Evolutionary conservation across 2,797 vertebrate genomes (phyloP).

Genomic region (Lepus townsendii): DNA sequence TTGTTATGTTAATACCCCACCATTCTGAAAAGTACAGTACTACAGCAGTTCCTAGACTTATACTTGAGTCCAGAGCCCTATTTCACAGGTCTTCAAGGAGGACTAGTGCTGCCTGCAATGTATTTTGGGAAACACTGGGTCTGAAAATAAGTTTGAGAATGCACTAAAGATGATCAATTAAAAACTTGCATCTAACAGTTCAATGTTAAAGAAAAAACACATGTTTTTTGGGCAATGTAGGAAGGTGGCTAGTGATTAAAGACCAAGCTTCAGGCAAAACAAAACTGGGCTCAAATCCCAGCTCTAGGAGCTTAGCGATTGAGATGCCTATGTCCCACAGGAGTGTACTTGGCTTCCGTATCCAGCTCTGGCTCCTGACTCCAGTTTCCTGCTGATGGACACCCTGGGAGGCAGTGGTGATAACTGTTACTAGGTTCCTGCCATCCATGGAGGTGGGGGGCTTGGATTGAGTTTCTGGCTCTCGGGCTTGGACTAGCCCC

Average conservation of each 20-base stretch:
- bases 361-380: too few species aligned
- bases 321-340: too few species aligned
- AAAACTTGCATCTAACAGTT: neutral
- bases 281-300: slow-evolving; percentile 48
- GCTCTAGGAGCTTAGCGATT: neutral
- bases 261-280: slow-evolving; percentile 36
- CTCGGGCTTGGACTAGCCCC: too few species aligned
- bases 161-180: slow-evolving; percentile 11
- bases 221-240: neutral
- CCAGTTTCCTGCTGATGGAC: too few species aligned
- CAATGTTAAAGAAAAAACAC: neutral
- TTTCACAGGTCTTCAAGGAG: neutral
- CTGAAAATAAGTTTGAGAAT: neutral
- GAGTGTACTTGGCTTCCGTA: too few species aligned
- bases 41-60: neutral
- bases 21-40: neutral
- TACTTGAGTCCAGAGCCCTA: neutral
- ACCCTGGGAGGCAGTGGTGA: too few species aligned
- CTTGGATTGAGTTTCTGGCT: too few species aligned
- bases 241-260: neutral
- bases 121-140: slow-evolving; percentile 22
- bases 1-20: neutral
- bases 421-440: too few species aligned
- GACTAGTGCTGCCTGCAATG: neutral
- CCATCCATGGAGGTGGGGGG: too few species aligned